Base-by-base conservation (phyloP, 2,113 vertebrate genomes). In the Bubo blakistoni region DNA sequence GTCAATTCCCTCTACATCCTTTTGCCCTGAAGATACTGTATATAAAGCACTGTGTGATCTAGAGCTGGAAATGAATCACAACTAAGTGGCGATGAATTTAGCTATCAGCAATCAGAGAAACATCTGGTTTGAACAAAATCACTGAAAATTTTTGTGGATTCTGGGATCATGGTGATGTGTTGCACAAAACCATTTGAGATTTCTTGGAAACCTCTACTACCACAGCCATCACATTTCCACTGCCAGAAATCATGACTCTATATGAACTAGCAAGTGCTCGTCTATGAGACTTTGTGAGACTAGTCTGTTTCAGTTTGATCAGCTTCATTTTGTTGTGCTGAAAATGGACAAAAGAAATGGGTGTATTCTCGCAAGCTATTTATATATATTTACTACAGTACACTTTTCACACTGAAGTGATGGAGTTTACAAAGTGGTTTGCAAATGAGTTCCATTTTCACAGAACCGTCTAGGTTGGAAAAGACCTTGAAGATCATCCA, bases 61-160 rank as follows among this genome's bases (percentile, higher is more conserved):
- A 21, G 21, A 91, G 54, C 12, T 52, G 27, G 94, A 84, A 70
- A 78, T 49, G 55, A 96, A 36, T 90, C 54, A 94, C 52, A 90
- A 66, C 47, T 51, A 74, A 88, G 40, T 36, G 38, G 10, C 72
- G 73, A 90, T 10, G 3, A 95, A 54, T 89, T 86, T 73, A 95
- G 73, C 78, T 88, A 66, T 44, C 82, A 96, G 61, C 88, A 83
- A 92, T 81, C 88, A 94, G 27, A 55, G 29, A 96, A 97, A 86
- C 16, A 88, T 58, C 29, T 59, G 27, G 47, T 78, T 36, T 91
- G 54, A 88, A 67, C 8, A 52, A 46, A 78, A 78, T 36, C 3
- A 58, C 3, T 47, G 26, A 59, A 59, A 90, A 88, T 44, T 20
- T 59, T 54, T 55, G 71, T 67, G 2, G 5, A 84, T 54, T n/a